These are phyloP conservation scores for Isotomurus palustris DNA, from an alignment of 2,888 invertebrate species.

Conservation along the genomic window DNA sequence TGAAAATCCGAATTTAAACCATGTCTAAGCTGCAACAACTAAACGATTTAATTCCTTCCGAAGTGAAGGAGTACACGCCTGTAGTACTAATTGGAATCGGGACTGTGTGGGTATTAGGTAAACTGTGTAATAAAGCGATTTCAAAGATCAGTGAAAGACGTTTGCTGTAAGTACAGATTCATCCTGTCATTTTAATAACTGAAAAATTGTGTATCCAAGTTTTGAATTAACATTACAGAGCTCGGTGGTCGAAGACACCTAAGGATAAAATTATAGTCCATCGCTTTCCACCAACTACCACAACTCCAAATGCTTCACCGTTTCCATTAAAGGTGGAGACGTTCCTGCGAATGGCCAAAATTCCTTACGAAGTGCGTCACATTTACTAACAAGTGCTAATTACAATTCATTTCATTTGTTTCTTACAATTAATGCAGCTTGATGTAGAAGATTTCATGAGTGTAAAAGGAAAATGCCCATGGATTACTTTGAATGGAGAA, in stretches of 20 bases:
- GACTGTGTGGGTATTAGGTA: too few species aligned
- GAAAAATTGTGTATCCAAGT: too few species aligned
- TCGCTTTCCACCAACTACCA: slow-evolving; percentile 7
- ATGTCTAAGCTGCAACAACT: too few species aligned
- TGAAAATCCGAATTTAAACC: too few species aligned
- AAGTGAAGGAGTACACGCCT: not conserved
- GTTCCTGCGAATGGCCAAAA: slow-evolving; percentile 30
- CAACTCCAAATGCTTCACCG: slow-evolving; percentile 25
- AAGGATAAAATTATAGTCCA: slow-evolving; percentile 15
- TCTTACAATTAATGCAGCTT: slow-evolving; percentile 5
- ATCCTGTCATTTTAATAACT: too few species aligned
- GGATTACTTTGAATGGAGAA: slow-evolving; percentile 34
- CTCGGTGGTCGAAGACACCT: slow-evolving; percentile 4
- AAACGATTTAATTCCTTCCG: too few species aligned
- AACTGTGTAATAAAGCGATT: too few species aligned
- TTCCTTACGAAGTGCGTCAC: slow-evolving; percentile 28
- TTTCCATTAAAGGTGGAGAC: slow-evolving; percentile 38
- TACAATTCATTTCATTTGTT: not conserved
- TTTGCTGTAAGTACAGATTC: too few species aligned
- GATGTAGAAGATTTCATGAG: slow-evolving; percentile 16
- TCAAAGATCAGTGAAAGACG: too few species aligned
- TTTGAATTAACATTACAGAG: too few species aligned
- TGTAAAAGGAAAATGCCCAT: slow-evolving; percentile 31
- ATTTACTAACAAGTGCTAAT: not conserved
- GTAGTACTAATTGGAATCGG: not conserved